Evolutionary conservation across 2,113 vertebrate species (phyloP).

Genomic region (Notarius lentiginosus): DNA sequence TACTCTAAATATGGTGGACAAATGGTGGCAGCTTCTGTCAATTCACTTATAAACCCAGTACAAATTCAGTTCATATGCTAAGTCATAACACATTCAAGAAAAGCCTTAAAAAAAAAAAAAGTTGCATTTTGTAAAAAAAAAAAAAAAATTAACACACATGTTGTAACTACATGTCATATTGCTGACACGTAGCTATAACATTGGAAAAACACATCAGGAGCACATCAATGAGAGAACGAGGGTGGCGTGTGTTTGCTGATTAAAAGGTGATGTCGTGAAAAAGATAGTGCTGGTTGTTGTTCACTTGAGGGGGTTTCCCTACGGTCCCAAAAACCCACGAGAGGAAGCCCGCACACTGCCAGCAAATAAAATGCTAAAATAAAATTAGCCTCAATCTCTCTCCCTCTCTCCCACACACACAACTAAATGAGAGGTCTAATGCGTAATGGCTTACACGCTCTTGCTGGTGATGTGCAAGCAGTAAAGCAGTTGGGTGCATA

Average conservation of each 20-base stretch:
- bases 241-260: constrained; percentile 7
- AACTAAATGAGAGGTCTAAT: background rate
- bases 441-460: constrained; percentile 3
- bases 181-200: background rate
- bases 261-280: constrained; percentile 46
- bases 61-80: too few species aligned
- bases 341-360: constrained; percentile 43
- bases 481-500: constrained; percentile 8
- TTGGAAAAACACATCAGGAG: background rate
- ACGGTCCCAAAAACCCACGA: constrained; percentile 42
- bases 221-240: background rate
- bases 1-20: background rate
- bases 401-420: background rate
- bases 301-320: constrained; percentile 49
- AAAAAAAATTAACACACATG: too few species aligned
- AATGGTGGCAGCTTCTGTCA: background rate
- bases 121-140: background rate
- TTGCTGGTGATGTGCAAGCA: background rate
- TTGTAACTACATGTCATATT: background rate
- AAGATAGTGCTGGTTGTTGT: constrained; percentile 43
- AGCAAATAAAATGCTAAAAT: constrained; percentile 41
- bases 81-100: background rate
- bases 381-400: background rate
- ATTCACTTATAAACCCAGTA: background rate
- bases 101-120: background rate